Evolutionary conservation across 2,113 vertebrate genomes (phyloP).

Genomic region (Amphiprion ocellaris): DNA sequence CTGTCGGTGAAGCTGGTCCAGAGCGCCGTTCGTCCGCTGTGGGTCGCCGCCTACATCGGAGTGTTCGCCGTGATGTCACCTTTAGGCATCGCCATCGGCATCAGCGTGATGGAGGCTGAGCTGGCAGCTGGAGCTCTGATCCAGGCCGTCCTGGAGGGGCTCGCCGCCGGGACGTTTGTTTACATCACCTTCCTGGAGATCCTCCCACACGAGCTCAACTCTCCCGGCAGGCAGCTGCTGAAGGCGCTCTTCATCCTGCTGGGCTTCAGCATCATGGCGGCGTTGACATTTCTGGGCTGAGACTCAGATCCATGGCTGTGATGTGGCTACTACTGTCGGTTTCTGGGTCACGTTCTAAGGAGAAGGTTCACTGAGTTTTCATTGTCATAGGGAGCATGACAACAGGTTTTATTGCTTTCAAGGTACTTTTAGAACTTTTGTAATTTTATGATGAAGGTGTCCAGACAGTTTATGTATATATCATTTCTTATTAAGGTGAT

Average conservation of each 20-base stretch:
- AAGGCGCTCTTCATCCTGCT: slow-evolving; percentile 89
- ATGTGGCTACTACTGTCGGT: neutral
- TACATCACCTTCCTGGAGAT: slow-evolving; percentile 95
- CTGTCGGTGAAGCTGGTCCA: slow-evolving; percentile 89
- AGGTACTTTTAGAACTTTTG: neutral
- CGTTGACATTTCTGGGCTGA: slow-evolving; percentile 88
- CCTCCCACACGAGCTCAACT: slow-evolving; percentile 89
- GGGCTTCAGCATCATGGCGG: slow-evolving; percentile 91
- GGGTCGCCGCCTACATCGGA: slow-evolving; percentile 86
- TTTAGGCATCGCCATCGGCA: slow-evolving; percentile 86
- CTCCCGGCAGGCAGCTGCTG: slow-evolving; percentile 84
- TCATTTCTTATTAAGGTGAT: neutral
- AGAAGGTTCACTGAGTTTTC: neutral
- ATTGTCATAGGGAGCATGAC: slow-evolving; percentile 10
- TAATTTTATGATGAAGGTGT: neutral
- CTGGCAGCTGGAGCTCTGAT: slow-evolving; percentile 77
- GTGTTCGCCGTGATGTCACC: slow-evolving; percentile 90
- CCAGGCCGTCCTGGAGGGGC: slow-evolving; percentile 88
- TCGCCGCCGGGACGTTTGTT: slow-evolving; percentile 90
- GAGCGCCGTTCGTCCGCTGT: slow-evolving; percentile 75
- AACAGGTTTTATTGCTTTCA: slow-evolving; percentile 37
- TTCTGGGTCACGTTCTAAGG: slow-evolving; percentile 1
- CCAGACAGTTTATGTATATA: neutral
- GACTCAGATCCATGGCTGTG: neutral
- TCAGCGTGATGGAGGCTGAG: slow-evolving; percentile 83